These are phyloP conservation scores for Apantesis nais DNA, from an alignment of 2,888 invertebrate genomes.

Conservation along the genomic window DNA sequence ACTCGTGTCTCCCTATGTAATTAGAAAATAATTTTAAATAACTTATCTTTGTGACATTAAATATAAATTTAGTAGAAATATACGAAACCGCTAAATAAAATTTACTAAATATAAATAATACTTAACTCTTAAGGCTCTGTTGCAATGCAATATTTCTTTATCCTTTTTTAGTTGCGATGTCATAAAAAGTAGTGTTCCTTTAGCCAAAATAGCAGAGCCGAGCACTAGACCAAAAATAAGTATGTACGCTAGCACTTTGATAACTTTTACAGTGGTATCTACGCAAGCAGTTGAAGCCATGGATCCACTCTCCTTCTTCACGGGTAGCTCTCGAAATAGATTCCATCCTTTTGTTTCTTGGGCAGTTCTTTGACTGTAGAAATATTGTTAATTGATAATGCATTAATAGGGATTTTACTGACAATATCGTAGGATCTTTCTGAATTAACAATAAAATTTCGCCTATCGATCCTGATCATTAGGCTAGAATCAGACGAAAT, in stretches of 20 bases:
- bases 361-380: conserved; percentile 78
- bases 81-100: too few relatives aligned
- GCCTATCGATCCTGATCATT: neutral
- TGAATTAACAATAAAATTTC: neutral
- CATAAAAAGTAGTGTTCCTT: conserved; percentile 90
- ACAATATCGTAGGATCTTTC: neutral
- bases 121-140: conserved; percentile 72
- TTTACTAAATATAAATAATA: conserved; percentile 1
- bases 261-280: conserved; percentile 85
- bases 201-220: conserved; percentile 89
- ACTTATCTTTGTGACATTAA: too few relatives aligned
- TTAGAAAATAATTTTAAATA: too few relatives aligned
- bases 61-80: too few relatives aligned
- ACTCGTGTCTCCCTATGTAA: too few relatives aligned
- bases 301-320: conserved; percentile 88
- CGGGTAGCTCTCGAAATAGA: conserved; percentile 90
- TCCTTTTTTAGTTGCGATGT: conserved; percentile 88
- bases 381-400: neutral
- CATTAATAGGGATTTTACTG: neutral
- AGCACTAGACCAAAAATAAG: conserved; percentile 89
- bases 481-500: neutral
- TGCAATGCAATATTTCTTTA: conserved; percentile 86
- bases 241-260: conserved; percentile 89
- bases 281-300: conserved; percentile 87
- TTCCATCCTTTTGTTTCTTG: conserved; percentile 91